These are phyloP conservation scores for Dusona sp. DNA, from an alignment of 2,888 invertebrate genomes.

Conservation along the genomic window DNA sequence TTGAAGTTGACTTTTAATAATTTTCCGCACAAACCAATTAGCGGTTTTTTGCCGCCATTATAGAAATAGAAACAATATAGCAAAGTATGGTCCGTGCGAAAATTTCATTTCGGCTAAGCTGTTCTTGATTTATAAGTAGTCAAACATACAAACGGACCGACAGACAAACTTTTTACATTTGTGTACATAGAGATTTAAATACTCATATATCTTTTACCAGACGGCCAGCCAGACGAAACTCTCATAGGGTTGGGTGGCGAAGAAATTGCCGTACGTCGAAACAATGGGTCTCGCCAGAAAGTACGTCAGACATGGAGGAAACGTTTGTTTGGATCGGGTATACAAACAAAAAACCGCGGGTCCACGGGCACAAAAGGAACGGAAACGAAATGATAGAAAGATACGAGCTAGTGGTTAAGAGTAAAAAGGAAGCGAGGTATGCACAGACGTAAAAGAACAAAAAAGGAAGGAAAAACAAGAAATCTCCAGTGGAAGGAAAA, in stretches of 20 bases:
- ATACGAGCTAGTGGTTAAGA: constrained; percentile 20
- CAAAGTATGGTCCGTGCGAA: not conserved
- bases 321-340: constrained; percentile 54
- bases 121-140: not conserved
- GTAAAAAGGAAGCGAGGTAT: constrained; percentile 12
- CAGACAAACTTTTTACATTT: not conserved
- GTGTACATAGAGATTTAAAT: not conserved
- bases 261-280: constrained; percentile 55
- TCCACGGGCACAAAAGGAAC: constrained; percentile 25
- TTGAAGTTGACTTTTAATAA: not conserved
- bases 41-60: not conserved
- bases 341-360: constrained; percentile 42
- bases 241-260: not conserved
- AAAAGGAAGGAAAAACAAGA: constrained; percentile 44
- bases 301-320: constrained; percentile 23
- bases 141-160: not conserved
- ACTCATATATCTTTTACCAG: not conserved
- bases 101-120: not conserved
- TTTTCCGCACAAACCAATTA: not conserved
- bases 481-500: constrained; percentile 38
- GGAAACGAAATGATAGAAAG: constrained; percentile 51
- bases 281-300: constrained; percentile 65
- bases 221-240: constrained; percentile 28
- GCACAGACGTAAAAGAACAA: constrained; percentile 32
- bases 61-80: not conserved